Conservation (phyloP, 2,113 vertebrate species). For the Psilopogon haemacephalus region DNA sequence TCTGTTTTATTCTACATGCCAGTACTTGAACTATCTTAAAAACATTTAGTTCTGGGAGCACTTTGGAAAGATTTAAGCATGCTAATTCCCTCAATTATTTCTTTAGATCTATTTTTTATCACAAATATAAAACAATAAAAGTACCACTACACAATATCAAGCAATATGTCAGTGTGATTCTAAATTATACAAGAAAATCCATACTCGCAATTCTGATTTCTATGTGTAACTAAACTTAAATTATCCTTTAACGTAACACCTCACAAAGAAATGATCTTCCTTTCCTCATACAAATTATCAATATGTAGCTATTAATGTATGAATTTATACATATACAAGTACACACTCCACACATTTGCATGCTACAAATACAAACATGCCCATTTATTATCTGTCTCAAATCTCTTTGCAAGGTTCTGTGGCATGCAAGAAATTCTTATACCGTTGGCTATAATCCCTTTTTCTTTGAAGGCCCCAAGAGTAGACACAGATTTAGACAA, state of each 20-base stretch:
- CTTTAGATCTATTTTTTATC: slow-evolving; percentile 10
- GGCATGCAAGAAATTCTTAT: background rate
- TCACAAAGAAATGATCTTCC: background rate
- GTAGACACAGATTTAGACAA: slow-evolving; percentile 32
- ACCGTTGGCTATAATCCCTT: slow-evolving; percentile 31
- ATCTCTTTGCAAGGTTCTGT: background rate
- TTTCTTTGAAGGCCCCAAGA: slow-evolving; percentile 32
- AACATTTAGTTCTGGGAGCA: background rate
- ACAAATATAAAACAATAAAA: background rate
- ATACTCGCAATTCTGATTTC: background rate
- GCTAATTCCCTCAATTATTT: background rate
- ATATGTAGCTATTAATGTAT: background rate
- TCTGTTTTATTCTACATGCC: background rate
- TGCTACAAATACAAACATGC: background rate
- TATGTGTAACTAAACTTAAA: background rate
- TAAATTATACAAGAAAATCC: background rate
- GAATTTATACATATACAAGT: background rate
- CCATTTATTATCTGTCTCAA: background rate
- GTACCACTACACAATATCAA: background rate
- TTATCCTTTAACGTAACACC: background rate
- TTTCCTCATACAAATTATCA: background rate
- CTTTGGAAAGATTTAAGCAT: background rate
- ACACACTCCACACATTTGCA: background rate
- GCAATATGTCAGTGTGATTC: background rate
- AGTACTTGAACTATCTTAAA: background rate